phyloP scores from a whole-genome alignment of 2,113 vertebrate species.

The Nibea albiflora region DNA sequence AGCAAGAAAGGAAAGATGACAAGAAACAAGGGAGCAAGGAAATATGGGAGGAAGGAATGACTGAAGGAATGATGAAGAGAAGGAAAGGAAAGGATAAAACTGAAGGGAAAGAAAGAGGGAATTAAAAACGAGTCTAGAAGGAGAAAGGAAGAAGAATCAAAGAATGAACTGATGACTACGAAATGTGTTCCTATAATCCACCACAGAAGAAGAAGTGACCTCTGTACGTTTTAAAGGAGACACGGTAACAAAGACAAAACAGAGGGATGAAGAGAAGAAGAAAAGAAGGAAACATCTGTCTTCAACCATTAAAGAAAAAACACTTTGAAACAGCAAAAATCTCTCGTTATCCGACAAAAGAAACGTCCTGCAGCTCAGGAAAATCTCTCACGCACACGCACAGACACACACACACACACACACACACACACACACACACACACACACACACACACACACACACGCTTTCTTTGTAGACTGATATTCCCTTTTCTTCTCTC shows the following conservation, averaged over 20 bases:
- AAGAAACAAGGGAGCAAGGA: background rate
- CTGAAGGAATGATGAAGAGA: background rate
- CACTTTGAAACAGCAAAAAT: constrained; percentile 62
- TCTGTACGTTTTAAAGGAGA: background rate
- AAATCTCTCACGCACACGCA: constrained; percentile 30
- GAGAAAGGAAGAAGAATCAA: no score
- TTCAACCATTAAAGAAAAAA: constrained; percentile 42
- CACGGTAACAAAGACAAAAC: background rate
- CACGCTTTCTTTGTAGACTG: constrained; percentile 49
- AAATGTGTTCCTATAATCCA: background rate
- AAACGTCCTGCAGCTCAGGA: constrained; percentile 58
- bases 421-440: background rate
- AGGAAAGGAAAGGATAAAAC: background rate
- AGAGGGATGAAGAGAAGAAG: background rate
- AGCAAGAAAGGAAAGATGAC: background rate
- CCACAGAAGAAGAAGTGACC: background rate
- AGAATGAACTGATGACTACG: background rate
- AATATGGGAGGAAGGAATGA: background rate
- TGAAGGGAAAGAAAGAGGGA: background rate
- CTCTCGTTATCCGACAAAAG: constrained; percentile 58
- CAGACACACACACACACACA: constrained; percentile 13
- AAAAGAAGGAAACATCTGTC: background rate
- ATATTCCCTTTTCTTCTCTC: constrained; percentile 53
- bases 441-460: constrained; percentile 21
- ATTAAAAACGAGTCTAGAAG: no score